These are phyloP conservation scores for Eupithecia centaureata DNA, from an alignment of 2,888 invertebrate species.

Conservation along the genomic window DNA sequence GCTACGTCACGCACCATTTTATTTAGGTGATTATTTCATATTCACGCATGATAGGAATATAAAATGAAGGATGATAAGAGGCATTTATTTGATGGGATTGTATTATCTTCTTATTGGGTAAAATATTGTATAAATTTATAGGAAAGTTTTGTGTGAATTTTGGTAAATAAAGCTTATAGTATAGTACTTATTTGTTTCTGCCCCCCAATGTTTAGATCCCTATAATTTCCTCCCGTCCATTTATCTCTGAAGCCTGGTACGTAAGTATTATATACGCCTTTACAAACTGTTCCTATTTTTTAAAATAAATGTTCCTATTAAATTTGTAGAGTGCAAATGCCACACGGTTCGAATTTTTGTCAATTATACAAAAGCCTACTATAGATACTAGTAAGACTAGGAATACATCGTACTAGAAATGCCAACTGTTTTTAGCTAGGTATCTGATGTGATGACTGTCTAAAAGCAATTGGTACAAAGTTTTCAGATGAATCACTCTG, in stretches of 20 bases:
- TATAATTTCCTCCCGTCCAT: neutral
- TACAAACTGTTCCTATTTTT: too few relatives aligned
- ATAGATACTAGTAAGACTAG: too few relatives aligned
- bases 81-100: neutral
- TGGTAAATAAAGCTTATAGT: neutral
- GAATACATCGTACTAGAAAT: too few relatives aligned
- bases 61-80: slow-evolving; percentile 11
- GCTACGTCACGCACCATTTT: slow-evolving; percentile 51
- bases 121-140: neutral
- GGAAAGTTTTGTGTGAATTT: neutral
- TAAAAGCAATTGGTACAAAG: too few relatives aligned
- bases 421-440: too few relatives aligned
- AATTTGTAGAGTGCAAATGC: too few relatives aligned
- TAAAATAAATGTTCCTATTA: too few relatives aligned
- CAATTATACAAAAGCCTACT: too few relatives aligned
- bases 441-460: too few relatives aligned
- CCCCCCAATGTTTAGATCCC: neutral
- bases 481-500: too few relatives aligned
- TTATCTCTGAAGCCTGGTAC: neutral
- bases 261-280: too few relatives aligned
- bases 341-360: too few relatives aligned
- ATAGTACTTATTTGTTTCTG: neutral
- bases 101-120: neutral
- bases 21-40: slow-evolving; percentile 26
- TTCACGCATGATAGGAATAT: slow-evolving; percentile 19